Conservation (phyloP, 2,888 invertebrate genomes). For the Mesorhabditis spiculigera region DNA sequence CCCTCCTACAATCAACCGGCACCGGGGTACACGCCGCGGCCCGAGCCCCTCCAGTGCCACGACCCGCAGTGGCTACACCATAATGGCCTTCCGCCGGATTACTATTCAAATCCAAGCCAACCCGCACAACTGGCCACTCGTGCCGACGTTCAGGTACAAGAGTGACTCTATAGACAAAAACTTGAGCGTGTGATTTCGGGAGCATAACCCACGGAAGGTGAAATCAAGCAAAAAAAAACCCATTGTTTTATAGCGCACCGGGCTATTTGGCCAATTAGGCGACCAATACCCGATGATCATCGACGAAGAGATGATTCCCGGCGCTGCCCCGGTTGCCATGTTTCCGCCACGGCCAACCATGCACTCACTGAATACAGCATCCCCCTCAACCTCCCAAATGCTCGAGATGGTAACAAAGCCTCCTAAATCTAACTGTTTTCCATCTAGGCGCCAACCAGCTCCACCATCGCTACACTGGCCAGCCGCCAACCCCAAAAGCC, state of each 20-base stretch:
- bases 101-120: background rate
- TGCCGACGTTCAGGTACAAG: too few relatives aligned
- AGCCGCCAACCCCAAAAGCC: too few relatives aligned
- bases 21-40: background rate
- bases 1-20: too few relatives aligned
- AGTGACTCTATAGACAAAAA: too few relatives aligned
- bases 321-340: too few relatives aligned
- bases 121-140: background rate
- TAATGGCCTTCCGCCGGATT: background rate
- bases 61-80: slow-evolving; percentile 6
- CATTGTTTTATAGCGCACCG: background rate
- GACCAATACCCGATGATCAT: background rate
- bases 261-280: background rate
- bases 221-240: too few relatives aligned
- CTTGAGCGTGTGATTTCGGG: too few relatives aligned
- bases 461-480: too few relatives aligned
- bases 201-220: too few relatives aligned
- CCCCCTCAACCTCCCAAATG: background rate
- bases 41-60: background rate
- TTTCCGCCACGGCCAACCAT: background rate
- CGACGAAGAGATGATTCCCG: background rate
- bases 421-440: too few relatives aligned
- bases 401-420: too few relatives aligned
- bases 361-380: background rate
- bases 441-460: too few relatives aligned